Evolutionary conservation across 2,888 invertebrate species (phyloP).

Genomic region (Amiota minor): DNA sequence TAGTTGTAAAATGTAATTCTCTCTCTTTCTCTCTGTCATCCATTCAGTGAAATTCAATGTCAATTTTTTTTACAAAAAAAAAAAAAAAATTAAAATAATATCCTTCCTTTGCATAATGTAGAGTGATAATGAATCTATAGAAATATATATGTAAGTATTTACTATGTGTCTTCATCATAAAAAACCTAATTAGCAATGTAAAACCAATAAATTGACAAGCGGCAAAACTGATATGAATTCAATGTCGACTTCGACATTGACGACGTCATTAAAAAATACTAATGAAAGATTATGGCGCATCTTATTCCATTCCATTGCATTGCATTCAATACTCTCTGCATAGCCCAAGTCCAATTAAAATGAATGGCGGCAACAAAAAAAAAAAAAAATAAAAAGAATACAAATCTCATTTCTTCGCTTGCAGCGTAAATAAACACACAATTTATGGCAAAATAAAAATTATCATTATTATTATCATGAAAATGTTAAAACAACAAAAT

Average conservation of each 20-base stretch:
- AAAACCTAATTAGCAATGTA: slow-evolving; percentile 43
- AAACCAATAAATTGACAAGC: slow-evolving; percentile 48
- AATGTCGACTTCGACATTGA: slow-evolving; percentile 17
- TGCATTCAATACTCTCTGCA: too few species aligned
- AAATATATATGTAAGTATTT: too few species aligned
- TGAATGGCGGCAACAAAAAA: not conserved
- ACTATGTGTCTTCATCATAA: too few species aligned
- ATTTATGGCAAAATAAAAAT: slow-evolving; percentile 51
- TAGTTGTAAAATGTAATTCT: not conserved
- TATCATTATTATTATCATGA: slow-evolving; percentile 50
- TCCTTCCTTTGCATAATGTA: not conserved
- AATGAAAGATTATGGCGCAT: too few species aligned
- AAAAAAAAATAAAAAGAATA: slow-evolving; percentile 44
- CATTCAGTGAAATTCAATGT: slow-evolving; percentile 1
- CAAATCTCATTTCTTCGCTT: slow-evolving; percentile 48
- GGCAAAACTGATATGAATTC: slow-evolving; percentile 29
- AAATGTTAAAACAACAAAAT: slow-evolving; percentile 56
- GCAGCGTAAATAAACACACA: slow-evolving; percentile 52
- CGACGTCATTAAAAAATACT: too few species aligned
- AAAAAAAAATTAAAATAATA: not conserved
- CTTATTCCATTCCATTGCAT: too few species aligned
- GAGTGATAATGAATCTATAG: too few species aligned
- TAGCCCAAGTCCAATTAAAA: too few species aligned
- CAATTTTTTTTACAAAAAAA: not conserved
- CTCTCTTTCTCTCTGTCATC: not conserved